These are phyloP conservation scores for Oreochromis mossambicus DNA, from an alignment of 2,797 vertebrate species.

Conservation along the genomic window DNA sequence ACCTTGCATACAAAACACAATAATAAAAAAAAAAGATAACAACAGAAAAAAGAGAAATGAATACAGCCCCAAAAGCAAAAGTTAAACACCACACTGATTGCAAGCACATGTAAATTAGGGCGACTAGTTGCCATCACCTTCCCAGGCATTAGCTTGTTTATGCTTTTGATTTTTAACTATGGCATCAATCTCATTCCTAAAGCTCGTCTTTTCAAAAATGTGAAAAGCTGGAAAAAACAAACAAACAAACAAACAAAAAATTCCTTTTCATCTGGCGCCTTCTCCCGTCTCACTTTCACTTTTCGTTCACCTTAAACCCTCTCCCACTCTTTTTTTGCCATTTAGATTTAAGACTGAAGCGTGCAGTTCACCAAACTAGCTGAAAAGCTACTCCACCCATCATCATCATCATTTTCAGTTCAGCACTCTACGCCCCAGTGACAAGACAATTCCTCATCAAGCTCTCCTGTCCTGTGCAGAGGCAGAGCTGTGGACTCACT, in stretches of 20 bases:
- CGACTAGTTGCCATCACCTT: constrained; percentile 37
- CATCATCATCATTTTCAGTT: neutral
- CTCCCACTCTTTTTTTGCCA: neutral
- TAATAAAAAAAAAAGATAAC: neutral
- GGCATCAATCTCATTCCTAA: constrained; percentile 44
- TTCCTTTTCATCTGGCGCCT: constrained; percentile 7
- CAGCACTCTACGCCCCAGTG: neutral
- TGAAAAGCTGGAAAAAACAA: neutral
- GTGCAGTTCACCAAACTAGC: constrained; percentile 26
- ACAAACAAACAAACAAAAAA: neutral
- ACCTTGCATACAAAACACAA: constrained; percentile 40
- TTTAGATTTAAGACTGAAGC: constrained; percentile 58
- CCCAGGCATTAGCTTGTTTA: constrained; percentile 52
- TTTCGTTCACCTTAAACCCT: neutral
- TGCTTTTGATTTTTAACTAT: constrained; percentile 50
- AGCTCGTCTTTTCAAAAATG: neutral
- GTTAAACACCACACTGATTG: constrained; percentile 42
- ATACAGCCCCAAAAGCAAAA: constrained; percentile 49
- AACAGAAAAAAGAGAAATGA: constrained; percentile 8
- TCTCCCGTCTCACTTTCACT: neutral
- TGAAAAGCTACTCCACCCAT: constrained; percentile 25
- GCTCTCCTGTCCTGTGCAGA: constrained; percentile 17
- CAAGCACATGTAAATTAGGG: constrained; percentile 53
- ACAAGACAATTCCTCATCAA: constrained; percentile 16
- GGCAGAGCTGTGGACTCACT: constrained; percentile 44